Conservation (phyloP, 2,888 invertebrate species). For the Polylopha cassiicola region DNA sequence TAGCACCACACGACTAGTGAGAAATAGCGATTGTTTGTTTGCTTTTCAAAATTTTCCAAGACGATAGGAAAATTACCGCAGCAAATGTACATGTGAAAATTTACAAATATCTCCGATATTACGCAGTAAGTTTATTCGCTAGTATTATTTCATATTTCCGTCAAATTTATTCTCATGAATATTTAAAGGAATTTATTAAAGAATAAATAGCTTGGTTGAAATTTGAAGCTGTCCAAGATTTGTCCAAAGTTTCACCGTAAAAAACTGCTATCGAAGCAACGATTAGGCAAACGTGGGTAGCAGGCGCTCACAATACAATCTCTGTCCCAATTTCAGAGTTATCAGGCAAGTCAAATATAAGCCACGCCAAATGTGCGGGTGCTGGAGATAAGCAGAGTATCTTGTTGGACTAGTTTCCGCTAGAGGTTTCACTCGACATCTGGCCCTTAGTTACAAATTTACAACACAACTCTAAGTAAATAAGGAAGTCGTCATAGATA, state of each 20-base stretch:
- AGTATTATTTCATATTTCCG: too few species aligned
- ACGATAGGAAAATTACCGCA: conserved; percentile 3
- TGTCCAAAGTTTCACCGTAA: conserved; percentile 14
- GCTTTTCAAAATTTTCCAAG: conserved; percentile 13
- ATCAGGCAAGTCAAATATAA: conserved; percentile 61
- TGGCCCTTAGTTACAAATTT: neutral
- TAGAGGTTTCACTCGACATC: conserved; percentile 13
- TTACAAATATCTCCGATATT: conserved; percentile 4
- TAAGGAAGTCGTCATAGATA: too few species aligned
- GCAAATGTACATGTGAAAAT: conserved; percentile 2
- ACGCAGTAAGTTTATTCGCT: too few species aligned
- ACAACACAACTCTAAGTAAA: too few species aligned
- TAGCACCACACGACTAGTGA: conserved; percentile 17
- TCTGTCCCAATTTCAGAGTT: conserved; percentile 61
- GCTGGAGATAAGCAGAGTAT: conserved; percentile 40
- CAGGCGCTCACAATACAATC: conserved; percentile 48
- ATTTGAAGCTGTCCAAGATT: too few species aligned
- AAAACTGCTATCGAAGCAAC: conserved; percentile 28
- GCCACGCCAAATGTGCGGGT: conserved; percentile 41
- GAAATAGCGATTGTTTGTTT: conserved; percentile 17
- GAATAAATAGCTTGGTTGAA: too few species aligned
- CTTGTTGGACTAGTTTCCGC: conserved; percentile 32
- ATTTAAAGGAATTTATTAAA: too few species aligned
- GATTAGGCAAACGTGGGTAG: conserved; percentile 34
- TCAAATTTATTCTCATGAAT: too few species aligned